Conservation (phyloP, 2,888 invertebrate species). For the Hipparchia semele region DNA sequence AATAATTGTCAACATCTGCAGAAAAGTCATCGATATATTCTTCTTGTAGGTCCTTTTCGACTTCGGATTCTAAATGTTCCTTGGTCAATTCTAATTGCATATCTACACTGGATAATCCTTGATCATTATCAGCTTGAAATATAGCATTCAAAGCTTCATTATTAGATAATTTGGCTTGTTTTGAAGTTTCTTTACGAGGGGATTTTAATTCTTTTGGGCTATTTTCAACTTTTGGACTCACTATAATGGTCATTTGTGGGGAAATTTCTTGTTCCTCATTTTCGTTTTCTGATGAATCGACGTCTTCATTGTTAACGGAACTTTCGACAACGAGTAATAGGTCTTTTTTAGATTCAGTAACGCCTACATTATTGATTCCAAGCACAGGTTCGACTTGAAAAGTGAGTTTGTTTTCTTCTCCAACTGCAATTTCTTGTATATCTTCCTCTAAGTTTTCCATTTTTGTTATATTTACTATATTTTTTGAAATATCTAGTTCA, state of each 20-base stretch:
- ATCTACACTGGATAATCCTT: conserved; percentile 51
- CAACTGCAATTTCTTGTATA: conserved; percentile 29
- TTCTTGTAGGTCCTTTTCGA: conserved; percentile 44
- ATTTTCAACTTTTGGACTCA: conserved; percentile 53
- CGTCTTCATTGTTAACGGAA: conserved; percentile 47
- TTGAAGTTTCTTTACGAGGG: conserved; percentile 31
- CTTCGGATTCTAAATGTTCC: conserved; percentile 47
- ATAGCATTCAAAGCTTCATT: conserved; percentile 58
- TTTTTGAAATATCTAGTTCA: not conserved
- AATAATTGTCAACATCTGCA: conserved; percentile 64
- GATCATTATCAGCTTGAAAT: conserved; percentile 47
- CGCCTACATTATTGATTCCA: conserved; percentile 48
- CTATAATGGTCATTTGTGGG: conserved; percentile 56
- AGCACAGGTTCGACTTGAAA: conserved; percentile 57
- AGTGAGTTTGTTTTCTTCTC: conserved; percentile 46
- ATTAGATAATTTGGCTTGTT: conserved; percentile 47
- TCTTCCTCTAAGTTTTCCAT: conserved; percentile 17
- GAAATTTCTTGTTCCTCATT: conserved; percentile 41
- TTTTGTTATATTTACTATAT: conserved; percentile 1
- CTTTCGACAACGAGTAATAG: conserved; percentile 57
- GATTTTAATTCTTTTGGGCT: not conserved
- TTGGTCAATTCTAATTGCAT: conserved; percentile 49
- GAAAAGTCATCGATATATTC: conserved; percentile 63
- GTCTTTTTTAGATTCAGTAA: conserved; percentile 45
- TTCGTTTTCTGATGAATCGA: conserved; percentile 13